Conservation (phyloP, 2,888 invertebrate genomes). For the Linnaemya vulpina region DNA sequence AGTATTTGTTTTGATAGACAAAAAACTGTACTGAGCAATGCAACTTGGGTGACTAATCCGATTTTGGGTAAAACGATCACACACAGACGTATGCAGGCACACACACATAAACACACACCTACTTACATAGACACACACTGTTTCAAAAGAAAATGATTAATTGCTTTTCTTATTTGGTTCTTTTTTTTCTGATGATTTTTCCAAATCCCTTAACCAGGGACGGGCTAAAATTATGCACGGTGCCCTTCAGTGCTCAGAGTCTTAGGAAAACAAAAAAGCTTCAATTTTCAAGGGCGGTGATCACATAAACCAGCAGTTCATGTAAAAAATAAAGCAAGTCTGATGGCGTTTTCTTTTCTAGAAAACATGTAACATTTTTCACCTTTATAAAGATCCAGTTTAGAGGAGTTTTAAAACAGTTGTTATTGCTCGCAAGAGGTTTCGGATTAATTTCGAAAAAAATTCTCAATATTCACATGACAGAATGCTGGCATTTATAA, state of each 20-base stretch:
- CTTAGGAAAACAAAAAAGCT: neutral
- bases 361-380: no score
- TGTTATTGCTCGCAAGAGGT: no score
- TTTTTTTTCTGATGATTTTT: neutral
- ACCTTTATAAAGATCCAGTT: no score
- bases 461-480: no score
- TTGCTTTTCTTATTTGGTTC: neutral
- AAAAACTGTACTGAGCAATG: neutral
- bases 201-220: conserved; percentile 1
- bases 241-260: neutral
- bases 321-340: no score
- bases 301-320: neutral
- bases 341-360: no score
- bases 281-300: neutral
- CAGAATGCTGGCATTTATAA: no score
- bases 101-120: neutral
- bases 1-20: conserved; percentile 45
- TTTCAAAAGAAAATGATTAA: conserved; percentile 30
- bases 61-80: conserved; percentile 56
- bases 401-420: no score
- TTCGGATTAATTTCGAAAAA: no score
- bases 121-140: neutral
- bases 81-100: no score
- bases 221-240: conserved; percentile 8
- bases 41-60: conserved; percentile 66